These are phyloP conservation scores for Hippocampus abdominalis DNA, from an alignment of 2,113 vertebrate species.

Conservation along the genomic window DNA sequence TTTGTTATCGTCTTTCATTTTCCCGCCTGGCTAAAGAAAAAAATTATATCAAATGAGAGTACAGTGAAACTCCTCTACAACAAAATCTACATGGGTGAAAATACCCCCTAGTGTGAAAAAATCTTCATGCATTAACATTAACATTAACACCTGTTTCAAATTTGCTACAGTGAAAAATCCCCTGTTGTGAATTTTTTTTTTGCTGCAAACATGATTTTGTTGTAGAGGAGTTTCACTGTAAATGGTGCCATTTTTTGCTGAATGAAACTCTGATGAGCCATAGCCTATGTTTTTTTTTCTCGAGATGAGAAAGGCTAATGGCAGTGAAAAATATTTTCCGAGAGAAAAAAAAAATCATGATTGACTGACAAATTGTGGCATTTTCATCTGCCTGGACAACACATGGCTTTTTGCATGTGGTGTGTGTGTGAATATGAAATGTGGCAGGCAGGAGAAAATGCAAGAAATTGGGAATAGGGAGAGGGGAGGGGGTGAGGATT, in stretches of 20 bases:
- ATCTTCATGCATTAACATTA: too few relatives aligned
- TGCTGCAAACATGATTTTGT: too few relatives aligned
- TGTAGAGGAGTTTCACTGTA: too few relatives aligned
- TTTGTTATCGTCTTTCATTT: not conserved
- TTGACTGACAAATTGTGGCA: not conserved
- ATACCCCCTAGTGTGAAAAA: too few relatives aligned
- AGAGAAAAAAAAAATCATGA: not conserved
- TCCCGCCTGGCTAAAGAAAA: constrained; percentile 8
- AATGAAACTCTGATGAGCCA: constrained; percentile 20
- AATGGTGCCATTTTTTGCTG: constrained; percentile 18
- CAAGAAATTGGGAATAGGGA: not conserved
- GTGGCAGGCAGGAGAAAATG: constrained; percentile 15
- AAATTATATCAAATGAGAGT: constrained; percentile 26
- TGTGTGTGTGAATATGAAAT: constrained; percentile 1
- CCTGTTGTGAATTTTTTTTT: too few relatives aligned
- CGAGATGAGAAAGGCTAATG: not conserved
- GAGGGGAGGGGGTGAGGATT: not conserved
- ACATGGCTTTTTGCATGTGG: not conserved
- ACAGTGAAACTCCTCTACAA: too few relatives aligned
- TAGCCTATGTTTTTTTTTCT: constrained; percentile 15
- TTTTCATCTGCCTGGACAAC: not conserved
- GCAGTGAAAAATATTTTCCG: not conserved
- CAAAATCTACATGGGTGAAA: too few relatives aligned
- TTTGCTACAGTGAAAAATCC: too few relatives aligned
- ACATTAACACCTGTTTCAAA: too few relatives aligned